phyloP scores from a whole-genome alignment of 2,888 invertebrate species.

The Trichopria drosophilae region DNA sequence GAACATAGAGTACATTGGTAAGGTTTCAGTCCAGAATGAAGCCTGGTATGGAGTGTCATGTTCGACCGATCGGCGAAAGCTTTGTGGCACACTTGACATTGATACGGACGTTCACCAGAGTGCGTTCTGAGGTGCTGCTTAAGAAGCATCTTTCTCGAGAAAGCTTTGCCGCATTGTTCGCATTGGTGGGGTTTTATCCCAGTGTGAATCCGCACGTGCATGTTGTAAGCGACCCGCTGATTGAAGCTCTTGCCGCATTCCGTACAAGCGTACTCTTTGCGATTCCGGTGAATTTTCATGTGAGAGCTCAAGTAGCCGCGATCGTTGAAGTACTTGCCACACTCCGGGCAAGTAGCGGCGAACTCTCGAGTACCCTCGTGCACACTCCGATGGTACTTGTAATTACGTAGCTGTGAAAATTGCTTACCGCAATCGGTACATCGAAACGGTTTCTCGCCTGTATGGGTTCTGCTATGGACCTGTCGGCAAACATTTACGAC shows the following conservation, averaged over 20 bases:
- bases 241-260: slow-evolving; percentile 83
- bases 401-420: slow-evolving; percentile 82
- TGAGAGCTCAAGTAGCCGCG: slow-evolving; percentile 82
- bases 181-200: slow-evolving; percentile 80
- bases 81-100: slow-evolving; percentile 78
- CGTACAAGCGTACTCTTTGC: slow-evolving; percentile 79
- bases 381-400: slow-evolving; percentile 78
- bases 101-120: slow-evolving; percentile 79
- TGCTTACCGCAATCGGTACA: slow-evolving; percentile 79
- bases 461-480: slow-evolving; percentile 57
- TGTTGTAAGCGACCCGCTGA: slow-evolving; percentile 78
- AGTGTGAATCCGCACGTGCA: slow-evolving; percentile 83
- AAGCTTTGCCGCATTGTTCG: slow-evolving; percentile 77
- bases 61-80: slow-evolving; percentile 83
- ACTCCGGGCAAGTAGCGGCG: slow-evolving; percentile 73
- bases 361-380: slow-evolving; percentile 84
- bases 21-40: slow-evolving; percentile 82
- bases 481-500: slow-evolving; percentile 38
- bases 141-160: slow-evolving; percentile 81
- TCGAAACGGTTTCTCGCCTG: slow-evolving; percentile 65
- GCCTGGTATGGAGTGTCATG: slow-evolving; percentile 78
- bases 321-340: slow-evolving; percentile 83
- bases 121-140: slow-evolving; percentile 83
- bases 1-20: slow-evolving; percentile 68
- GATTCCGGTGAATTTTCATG: slow-evolving; percentile 82